Evolutionary conservation across 1,140 invertebrate genomes (phyloP), one percentile per base, ranked within the genome.

Genomic region (Musca vetustissima): DNA sequence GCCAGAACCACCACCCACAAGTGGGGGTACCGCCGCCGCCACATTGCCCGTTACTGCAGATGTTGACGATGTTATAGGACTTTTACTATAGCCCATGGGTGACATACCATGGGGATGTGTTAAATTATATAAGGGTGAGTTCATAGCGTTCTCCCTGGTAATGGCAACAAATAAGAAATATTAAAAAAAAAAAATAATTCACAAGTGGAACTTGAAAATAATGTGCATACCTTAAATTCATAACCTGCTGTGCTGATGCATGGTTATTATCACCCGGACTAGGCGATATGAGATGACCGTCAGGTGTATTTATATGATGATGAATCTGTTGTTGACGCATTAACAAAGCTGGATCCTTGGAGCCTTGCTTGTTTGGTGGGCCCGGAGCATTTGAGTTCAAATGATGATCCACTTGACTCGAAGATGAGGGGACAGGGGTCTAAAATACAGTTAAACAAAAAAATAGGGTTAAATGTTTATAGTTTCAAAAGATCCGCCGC

Each of bases 341-440:
- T 25, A 67, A 43, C 32, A 70, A 59, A 11, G 70, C 49, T 22
- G 68, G 59, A 43, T 78, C 76, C 71, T 82, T 82, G 24, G 72
- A 68, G 13, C 66, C 49, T 8, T 75, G 50, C 21, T 73, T n/a
- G n/a, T n/a, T 72, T 66, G 86, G 85, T 57, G 87, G 86, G 65
- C 85, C 86, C 13, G 86, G 84, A 67, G 87, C 83, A 80, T 87
- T 88, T 73, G 80, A 82, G 69, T 82, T 82, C 13, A 80, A 68
- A 75, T 82, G 80, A 72, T 80, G 79, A 70, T 82, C 80, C 32
- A 49, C 66, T 71, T 80, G 77, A 71, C 74, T 75, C 43, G 71
- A 70, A 70, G 80, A 53, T n/a, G 49, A 50, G 53, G 65, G 15
- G 25, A 66, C 22, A 50, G 36, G 28, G 13, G 65, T 19, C 48